Conservation (phyloP, 2,888 invertebrate genomes). For the Andrena bicolor region DNA sequence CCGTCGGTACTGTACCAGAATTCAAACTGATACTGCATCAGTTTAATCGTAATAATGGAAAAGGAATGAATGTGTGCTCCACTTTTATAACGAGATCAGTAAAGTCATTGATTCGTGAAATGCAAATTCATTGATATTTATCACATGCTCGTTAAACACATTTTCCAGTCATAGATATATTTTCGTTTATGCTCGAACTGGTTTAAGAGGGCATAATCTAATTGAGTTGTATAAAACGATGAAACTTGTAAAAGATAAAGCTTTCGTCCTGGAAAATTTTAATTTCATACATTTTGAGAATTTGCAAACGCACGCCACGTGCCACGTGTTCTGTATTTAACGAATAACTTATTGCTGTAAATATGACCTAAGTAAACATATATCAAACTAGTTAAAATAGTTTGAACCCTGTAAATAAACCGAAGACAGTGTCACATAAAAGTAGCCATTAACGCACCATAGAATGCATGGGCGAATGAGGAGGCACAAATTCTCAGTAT, state of each 20-base stretch:
- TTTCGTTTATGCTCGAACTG: not conserved
- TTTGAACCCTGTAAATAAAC: not conserved
- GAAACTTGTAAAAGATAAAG: not conserved
- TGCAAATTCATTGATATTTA: not conserved
- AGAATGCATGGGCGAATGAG: not conserved
- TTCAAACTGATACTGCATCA: conserved; percentile 7
- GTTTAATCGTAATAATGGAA: not conserved
- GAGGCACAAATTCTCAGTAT: conserved; percentile 19
- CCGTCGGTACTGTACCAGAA: conserved; percentile 53
- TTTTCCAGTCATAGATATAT: not conserved
- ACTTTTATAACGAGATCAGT: not conserved
- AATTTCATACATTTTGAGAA: not conserved
- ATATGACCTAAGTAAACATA: not conserved
- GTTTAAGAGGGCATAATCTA: not conserved
- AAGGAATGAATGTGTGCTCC: not conserved
- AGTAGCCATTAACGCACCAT: not conserved
- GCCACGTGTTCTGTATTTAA: not conserved
- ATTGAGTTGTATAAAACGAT: not conserved
- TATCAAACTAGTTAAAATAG: not conserved
- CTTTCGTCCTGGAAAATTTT: not conserved
- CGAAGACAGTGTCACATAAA: not conserved
- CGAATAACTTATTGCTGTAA: not conserved
- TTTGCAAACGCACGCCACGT: not conserved
- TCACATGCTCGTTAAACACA: not conserved
- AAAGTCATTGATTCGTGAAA: not conserved